Evolutionary conservation across 2,888 invertebrate genomes (phyloP), one percentile per base, ranked within the genome.

Genomic region (Drosophila mimica): DNA sequence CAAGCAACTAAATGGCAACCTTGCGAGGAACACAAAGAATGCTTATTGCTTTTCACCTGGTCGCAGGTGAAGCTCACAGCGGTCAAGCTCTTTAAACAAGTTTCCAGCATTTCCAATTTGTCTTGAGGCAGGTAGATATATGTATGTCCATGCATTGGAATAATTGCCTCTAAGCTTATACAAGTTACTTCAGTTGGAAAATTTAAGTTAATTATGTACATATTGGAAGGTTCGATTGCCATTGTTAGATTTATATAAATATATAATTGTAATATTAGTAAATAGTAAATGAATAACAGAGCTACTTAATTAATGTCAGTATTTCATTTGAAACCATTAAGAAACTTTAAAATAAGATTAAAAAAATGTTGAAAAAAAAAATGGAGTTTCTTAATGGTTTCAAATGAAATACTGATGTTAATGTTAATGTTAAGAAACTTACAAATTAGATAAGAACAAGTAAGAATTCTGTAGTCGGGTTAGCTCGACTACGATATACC

Each of bases 1-100:
- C 56, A 49, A 53, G 52, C 51, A 15, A 30, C 34, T 43, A 38
- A 48, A 70, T 48, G 48, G 49, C 57, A 62, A 40, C 31, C 33
- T 28, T 43, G 36, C 36, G 33, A 31, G 6, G 17, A 34, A 34
- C 11, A 33, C 49, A 15, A 2, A 9, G 60, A 43, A 11, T 60
- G 62, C 62, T 67, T 63, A 74, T 62, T 74, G 79, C 75, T 63
- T 69, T 70, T 49, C 65, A 63, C 46, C 13, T 34, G 71, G 60
- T 48, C 71, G 49, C 76, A 76, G 81, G 71, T 78, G 72, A 66
- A 68, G 64, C 71, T 53, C 71, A 49, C 31, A 48, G 62, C 48
- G 63, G 77, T 78, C 77, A 74, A 70, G 70, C 57, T 70, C 66
- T 79, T 77, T 70, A 54, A 61, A 58, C 58, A 58, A 70, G 57